These are phyloP conservation scores for Synergus itoensis DNA, from an alignment of 2,888 invertebrate genomes.

Conservation along the genomic window DNA sequence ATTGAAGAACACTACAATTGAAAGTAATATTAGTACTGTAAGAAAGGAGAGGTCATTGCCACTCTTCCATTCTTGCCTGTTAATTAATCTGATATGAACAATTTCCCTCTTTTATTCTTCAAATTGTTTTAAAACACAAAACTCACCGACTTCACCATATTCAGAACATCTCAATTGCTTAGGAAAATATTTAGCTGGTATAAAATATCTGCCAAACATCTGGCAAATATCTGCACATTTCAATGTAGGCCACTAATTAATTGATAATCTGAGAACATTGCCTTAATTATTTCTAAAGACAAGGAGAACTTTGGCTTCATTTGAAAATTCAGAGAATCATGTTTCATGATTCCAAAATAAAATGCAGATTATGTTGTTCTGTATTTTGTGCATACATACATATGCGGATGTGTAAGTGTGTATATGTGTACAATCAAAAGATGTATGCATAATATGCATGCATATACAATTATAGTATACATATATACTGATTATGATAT, in stretches of 20 bases:
- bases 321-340: neutral
- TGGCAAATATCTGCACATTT: neutral
- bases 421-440: too few species aligned
- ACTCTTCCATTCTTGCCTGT: too few species aligned
- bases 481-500: too few species aligned
- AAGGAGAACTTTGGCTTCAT: neutral
- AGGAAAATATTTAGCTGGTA: neutral
- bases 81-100: neutral
- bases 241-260: neutral
- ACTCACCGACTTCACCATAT: conserved; percentile 5
- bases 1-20: too few species aligned
- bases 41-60: too few species aligned
- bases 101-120: neutral
- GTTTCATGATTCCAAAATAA: neutral
- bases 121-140: neutral
- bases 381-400: neutral
- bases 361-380: neutral
- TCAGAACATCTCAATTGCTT: neutral
- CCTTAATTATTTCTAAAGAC: neutral
- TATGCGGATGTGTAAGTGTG: too few species aligned
- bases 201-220: neutral
- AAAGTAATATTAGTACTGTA: too few species aligned
- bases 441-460: too few species aligned
- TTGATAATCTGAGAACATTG: neutral
- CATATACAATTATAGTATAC: too few species aligned